A percentile compares a stretch with the other conserved stretches of the same genome.
Conservation (phyloP, 2,888 invertebrate genomes). For the Biston stratarius region DNA sequence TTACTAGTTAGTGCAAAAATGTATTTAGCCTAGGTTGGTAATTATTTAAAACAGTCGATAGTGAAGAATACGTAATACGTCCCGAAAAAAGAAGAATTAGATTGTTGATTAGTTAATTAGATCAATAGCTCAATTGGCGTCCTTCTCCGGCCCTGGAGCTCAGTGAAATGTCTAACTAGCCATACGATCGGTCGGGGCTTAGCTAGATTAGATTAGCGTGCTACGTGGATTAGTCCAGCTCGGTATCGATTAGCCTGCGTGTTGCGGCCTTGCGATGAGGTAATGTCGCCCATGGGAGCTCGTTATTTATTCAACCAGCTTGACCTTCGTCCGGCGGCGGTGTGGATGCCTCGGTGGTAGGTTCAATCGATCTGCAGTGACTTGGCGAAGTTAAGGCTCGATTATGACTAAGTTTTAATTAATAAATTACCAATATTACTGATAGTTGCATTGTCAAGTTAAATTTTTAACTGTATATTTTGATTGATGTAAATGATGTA, state of each 20-base stretch:
- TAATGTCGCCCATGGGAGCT: slow-evolving; percentile 28
- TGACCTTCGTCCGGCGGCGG: slow-evolving; percentile 32
- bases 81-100: neutral
- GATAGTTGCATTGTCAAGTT: too few species aligned
- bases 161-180: slow-evolving; percentile 2
- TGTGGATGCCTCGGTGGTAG: slow-evolving; percentile 1
- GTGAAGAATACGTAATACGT: neutral
- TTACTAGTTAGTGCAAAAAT: neutral
- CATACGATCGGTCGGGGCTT: neutral
- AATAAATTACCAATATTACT: neutral
- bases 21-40: neutral
- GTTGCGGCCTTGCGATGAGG: slow-evolving; percentile 24
- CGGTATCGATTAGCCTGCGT: slow-evolving; percentile 4
- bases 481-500: too few species aligned
- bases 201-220: neutral
- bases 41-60: neutral
- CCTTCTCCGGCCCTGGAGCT: neutral
- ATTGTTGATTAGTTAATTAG: neutral
- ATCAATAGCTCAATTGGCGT: neutral
- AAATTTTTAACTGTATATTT: too few species aligned
- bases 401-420: neutral
- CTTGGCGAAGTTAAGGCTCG: too few species aligned
- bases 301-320: slow-evolving; percentile 22
- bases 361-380: slow-evolving; percentile 27
- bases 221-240: neutral